These are phyloP conservation scores for Gambusia holbrooki DNA, from an alignment of 2,113 vertebrate species.

Conservation along the genomic window DNA sequence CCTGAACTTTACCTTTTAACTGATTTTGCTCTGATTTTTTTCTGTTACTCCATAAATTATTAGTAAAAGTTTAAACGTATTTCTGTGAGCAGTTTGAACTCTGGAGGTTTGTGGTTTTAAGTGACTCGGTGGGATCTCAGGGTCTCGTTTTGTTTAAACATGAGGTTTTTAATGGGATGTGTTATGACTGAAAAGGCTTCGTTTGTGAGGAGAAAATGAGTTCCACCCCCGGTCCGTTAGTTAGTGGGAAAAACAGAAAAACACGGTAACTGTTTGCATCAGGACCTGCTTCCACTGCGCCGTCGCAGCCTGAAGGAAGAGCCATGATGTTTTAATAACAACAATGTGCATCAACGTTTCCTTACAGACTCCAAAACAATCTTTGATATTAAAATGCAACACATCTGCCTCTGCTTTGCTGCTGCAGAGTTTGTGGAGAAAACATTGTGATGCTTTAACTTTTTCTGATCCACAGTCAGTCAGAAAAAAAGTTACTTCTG, in stretches of 20 bases:
- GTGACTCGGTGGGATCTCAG: neutral
- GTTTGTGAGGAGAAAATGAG: slow-evolving; percentile 24
- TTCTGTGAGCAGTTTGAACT: neutral
- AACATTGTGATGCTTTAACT: neutral
- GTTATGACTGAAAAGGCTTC: slow-evolving; percentile 27
- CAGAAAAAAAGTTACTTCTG: neutral
- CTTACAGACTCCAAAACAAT: neutral
- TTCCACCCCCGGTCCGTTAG: slow-evolving; percentile 15
- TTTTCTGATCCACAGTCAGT: neutral
- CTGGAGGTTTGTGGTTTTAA: slow-evolving; percentile 2
- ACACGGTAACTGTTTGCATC: slow-evolving; percentile 23
- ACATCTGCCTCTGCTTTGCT: neutral
- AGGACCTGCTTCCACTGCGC: slow-evolving; percentile 21
- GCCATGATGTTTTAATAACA: slow-evolving; percentile 33
- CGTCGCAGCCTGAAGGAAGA: slow-evolving; percentile 3
- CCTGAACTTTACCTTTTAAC: too few species aligned
- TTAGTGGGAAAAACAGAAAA: slow-evolving; percentile 26
- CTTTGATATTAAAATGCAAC: slow-evolving; percentile 7
- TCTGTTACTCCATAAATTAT: neutral
- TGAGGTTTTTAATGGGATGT: slow-evolving; percentile 1
- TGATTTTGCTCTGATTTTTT: neutral
- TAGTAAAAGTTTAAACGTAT: neutral
- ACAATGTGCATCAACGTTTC: slow-evolving; percentile 17
- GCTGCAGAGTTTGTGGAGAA: neutral
- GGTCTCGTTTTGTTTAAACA: slow-evolving; percentile 8